Base-by-base conservation (phyloP, 2,888 invertebrate genomes). In the Heliconius hortense region DNA sequence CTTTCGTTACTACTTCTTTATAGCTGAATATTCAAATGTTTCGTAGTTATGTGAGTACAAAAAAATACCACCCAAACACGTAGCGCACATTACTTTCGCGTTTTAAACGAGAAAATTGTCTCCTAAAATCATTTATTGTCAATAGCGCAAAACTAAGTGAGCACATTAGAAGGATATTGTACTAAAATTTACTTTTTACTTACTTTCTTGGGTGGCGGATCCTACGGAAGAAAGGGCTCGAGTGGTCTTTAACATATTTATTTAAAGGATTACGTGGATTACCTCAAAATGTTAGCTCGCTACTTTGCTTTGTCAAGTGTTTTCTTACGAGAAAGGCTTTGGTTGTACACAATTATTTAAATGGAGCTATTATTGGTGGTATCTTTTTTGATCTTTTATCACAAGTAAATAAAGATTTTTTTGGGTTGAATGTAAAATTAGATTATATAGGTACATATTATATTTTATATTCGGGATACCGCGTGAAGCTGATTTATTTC, bases 211-310 rank as follows among this genome's bases (percentile, higher is more conserved):
- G 90, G 90, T 90, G 90, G 91, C 80, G 81, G 81, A 75, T 56
- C 60, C 69, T 72, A 64, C n/a, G 80, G 75, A 81, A 82, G 82
- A 85, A 80, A 81, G 80, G 75, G 62, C 78, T 84, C 82, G 84
- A 90, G 89, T 88, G 88, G 85, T 79, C 84, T 82, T 86, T 86
- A 81, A 82, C 82, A 84, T 91, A 89, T 91, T 91, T 92, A 88
- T 88, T 89, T 89, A 90, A 90, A 86, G 86, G 92, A 92, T 93
- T 92, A 91, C 83, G 77, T 78, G 84, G 91, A 90, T 93, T 91
- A 89, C 75, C 76, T 79, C 78, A 81, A 82, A 81, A 84, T 85
- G 81, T 85, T 83, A 82, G 80, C 82, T 81, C 82, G 81, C 82
- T 79, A 78, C 81, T 81, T 80, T 79, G 81, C 79, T 74, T 73